Evolutionary conservation across 1,140 invertebrate genomes (phyloP), one percentile per base, ranked within the genome.

Genomic region (Conus betulinus): DNA sequence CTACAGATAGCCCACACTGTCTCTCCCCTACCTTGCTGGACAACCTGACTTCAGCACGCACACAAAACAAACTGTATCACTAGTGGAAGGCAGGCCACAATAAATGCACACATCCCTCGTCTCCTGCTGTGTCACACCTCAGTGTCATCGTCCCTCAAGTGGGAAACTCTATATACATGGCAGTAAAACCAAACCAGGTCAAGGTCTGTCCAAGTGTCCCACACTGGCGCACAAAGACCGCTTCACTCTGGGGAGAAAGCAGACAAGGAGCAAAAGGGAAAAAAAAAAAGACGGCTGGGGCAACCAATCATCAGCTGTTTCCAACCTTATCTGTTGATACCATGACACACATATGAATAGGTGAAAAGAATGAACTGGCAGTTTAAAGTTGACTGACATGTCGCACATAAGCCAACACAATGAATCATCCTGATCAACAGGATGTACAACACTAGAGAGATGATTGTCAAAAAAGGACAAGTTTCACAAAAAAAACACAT

Each of bases 351-450:
- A 23, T 23, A 7, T 71, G 17, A 71, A n/a, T 71, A 71, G 15
- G 57, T 15, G 8, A 60, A 60, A 4, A 60, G 57, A 60, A 60
- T 5, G 57, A 71, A 71, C 67, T 23, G 67, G 23, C 67, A 71
- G 67, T 13, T 23, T 71, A n/a, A 71, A 71, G 6, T 23, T 23
- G 13, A 71, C 23, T 1, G 23, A 71, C 67, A 71, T 71, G 6
- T n/a, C 67, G 20, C 67, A 71, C 20, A n/a, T 13, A 71, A 20
- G 23, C 67, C 11, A 71, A 71, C 67, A 71, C 67, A 71, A 20
- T 60, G 57, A 60, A 60, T 60, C 57, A 71, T 71, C 67, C 67
- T 71, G 67, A 71, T 71, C 67, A 71, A 71, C 67, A 71, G 67
- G 67, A 71, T 71, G 20, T 71, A 71, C 11, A 71, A 71, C 67